Percentiles rank a stretch among this genome's conserved stretches.
phyloP scores from a whole-genome alignment of 1,140 invertebrate species.

The Pantala flavescens region DNA sequence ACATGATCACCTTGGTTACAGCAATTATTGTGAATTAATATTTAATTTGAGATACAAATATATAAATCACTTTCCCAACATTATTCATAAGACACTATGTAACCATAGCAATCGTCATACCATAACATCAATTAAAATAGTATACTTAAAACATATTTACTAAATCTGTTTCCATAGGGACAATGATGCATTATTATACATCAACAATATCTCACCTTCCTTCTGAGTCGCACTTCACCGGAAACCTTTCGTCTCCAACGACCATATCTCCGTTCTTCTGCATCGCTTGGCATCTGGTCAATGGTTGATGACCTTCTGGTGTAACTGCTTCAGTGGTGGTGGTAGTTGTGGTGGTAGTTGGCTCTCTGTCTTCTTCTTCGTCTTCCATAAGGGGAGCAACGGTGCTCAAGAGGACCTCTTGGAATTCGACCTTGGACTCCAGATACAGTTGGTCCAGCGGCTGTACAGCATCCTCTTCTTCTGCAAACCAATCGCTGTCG shows the following conservation, averaged over 20 bases:
- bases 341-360: background rate
- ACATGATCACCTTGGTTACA: too few species aligned
- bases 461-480: background rate
- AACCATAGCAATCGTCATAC: too few species aligned
- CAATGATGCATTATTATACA: too few species aligned
- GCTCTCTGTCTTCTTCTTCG: too few species aligned
- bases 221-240: slow-evolving; percentile 48
- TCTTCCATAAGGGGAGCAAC: background rate
- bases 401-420: background rate
- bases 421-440: background rate
- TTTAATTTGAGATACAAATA: too few species aligned
- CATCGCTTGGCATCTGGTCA: slow-evolving; percentile 52
- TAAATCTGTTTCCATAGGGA: too few species aligned
- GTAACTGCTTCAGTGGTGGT: background rate
- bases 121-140: too few species aligned
- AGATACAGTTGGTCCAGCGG: background rate
- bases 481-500: background rate
- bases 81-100: too few species aligned
- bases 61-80: too few species aligned
- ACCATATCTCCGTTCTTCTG: slow-evolving; percentile 16
- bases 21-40: too few species aligned
- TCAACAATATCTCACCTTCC: slow-evolving; percentile 47
- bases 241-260: slow-evolving; percentile 40
- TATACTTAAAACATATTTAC: too few species aligned
- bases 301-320: slow-evolving; percentile 18